Percentiles rank a stretch among this genome's conserved stretches.
These are phyloP conservation scores for Alloscopus bannaensis DNA, from an alignment of 2,888 invertebrate genomes.

Conservation along the genomic window DNA sequence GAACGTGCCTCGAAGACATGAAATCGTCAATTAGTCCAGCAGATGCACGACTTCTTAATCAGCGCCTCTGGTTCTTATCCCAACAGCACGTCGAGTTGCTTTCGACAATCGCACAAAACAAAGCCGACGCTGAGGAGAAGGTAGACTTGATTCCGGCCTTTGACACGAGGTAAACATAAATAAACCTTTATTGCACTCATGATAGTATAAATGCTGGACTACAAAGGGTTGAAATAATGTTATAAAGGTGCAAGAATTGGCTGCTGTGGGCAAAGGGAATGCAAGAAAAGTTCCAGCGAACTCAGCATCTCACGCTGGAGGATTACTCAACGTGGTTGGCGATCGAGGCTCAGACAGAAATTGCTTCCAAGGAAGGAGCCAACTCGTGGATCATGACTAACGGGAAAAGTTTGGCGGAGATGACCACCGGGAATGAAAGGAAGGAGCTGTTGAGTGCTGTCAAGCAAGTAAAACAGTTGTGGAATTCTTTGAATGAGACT, in stretches of 20 bases:
- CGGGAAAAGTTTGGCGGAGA: slow-evolving; percentile 81
- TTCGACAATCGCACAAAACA: slow-evolving; percentile 84
- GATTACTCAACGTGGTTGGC: slow-evolving; percentile 66
- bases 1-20: slow-evolving; percentile 86
- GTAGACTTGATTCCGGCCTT: slow-evolving; percentile 84
- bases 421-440: slow-evolving; percentile 69
- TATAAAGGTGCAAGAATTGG: slow-evolving; percentile 62
- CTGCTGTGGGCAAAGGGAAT: slow-evolving; percentile 69
- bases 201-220: not conserved
- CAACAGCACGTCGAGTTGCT: slow-evolving; percentile 89
- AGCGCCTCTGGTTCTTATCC: slow-evolving; percentile 83
- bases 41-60: slow-evolving; percentile 87
- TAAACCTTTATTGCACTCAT: not conserved
- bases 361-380: slow-evolving; percentile 52
- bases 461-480: slow-evolving; percentile 81
- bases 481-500: slow-evolving; percentile 81
- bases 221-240: not conserved
- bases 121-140: slow-evolving; percentile 85
- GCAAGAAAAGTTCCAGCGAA: slow-evolving; percentile 65
- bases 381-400: slow-evolving; percentile 82
- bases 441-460: slow-evolving; percentile 77
- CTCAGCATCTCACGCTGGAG: slow-evolving; percentile 64
- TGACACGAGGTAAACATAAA: slow-evolving; percentile 76
- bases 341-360: slow-evolving; percentile 63
- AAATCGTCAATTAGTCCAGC: slow-evolving; percentile 90